Base-by-base conservation (phyloP, 2,797 vertebrate species). In the Sebastes flavidus region DNA sequence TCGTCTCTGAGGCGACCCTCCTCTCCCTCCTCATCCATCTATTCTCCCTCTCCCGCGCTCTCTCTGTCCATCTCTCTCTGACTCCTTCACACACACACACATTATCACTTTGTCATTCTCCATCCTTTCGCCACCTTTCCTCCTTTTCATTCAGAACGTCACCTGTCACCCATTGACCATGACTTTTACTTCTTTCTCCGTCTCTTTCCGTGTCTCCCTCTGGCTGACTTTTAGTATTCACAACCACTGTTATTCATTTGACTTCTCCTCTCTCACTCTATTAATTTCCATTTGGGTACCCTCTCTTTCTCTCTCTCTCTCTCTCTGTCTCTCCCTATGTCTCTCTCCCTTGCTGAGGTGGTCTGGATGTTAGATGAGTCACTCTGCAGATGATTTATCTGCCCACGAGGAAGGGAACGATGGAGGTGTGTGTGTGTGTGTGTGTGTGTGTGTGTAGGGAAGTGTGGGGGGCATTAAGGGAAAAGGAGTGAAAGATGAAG, bases 371-470 rank as follows among this genome's bases (percentile, higher is more conserved):
- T 72, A 70, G 82, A 86, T 89, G 86, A 92, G 85, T 89, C 87
- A 85, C 76, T 86, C 88, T 83, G 84, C 82, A 76, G 76, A 90
- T 87, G 91, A 91, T 93, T 88, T 89, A 91, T 91, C 86, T 84
- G 78, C 88, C 87, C 81, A 89, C 75, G 72, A 89, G 84, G 77
- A 87, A 58, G 52, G 78, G 65, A 78, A 78, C 72, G 77, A 83
- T 66, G 65, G 77, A 82, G 69, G 74, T 75, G 54, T 72, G 83
- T 77, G 72, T 83, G 83, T 71, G 73, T 74, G 56, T 71, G 83
- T 83, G 29, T 30, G 27, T 29, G 32, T 72, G 74, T 75, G 58
- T 72, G 83, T 77, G 72, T 83, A 46, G 42, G 42, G 58, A 8
- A 60, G 16, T 4, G 55, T 56, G 30, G 42, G 42, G 42, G 38